A percentile compares a stretch with the other conserved stretches of the same genome.
phyloP scores from a whole-genome alignment of 2,113 vertebrate genomes.

The Syngnathoides biaculeatus region DNA sequence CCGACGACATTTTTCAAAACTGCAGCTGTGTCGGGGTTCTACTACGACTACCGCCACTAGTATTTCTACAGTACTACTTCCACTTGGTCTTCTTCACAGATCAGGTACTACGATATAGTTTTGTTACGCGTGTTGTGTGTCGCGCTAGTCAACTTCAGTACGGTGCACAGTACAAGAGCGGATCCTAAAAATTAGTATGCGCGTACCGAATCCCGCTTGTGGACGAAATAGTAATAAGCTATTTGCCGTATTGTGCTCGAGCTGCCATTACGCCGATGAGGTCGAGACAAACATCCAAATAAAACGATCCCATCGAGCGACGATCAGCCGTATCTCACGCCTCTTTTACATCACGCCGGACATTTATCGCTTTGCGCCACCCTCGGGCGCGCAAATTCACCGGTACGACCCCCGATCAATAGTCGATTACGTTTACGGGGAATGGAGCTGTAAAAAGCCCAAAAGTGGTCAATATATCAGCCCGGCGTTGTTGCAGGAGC shows the following conservation, averaged over 20 bases:
- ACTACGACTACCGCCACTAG: too few relatives aligned
- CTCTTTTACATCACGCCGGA: constrained; percentile 40
- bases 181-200: not conserved
- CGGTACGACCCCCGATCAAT: constrained; percentile 28
- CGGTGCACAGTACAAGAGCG: too few relatives aligned
- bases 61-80: too few relatives aligned
- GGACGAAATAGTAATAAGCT: not conserved
- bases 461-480: constrained; percentile 7
- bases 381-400: constrained; percentile 19
- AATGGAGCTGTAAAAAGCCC: constrained; percentile 7
- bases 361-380: constrained; percentile 26
- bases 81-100: too few relatives aligned
- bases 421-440: constrained; percentile 13
- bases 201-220: not conserved
- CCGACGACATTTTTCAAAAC: too few relatives aligned
- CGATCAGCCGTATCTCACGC: not conserved
- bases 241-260: constrained; percentile 12
- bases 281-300: constrained; percentile 31
- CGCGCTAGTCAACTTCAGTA: too few relatives aligned
- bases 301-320: constrained; percentile 47
- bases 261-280: not conserved
- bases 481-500: constrained; percentile 67
- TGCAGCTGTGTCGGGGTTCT: too few relatives aligned
- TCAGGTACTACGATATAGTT: too few relatives aligned
- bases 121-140: too few relatives aligned